These are phyloP conservation scores for Hassar affinis DNA, from an alignment of 2,113 vertebrate species.

Conservation along the genomic window DNA sequence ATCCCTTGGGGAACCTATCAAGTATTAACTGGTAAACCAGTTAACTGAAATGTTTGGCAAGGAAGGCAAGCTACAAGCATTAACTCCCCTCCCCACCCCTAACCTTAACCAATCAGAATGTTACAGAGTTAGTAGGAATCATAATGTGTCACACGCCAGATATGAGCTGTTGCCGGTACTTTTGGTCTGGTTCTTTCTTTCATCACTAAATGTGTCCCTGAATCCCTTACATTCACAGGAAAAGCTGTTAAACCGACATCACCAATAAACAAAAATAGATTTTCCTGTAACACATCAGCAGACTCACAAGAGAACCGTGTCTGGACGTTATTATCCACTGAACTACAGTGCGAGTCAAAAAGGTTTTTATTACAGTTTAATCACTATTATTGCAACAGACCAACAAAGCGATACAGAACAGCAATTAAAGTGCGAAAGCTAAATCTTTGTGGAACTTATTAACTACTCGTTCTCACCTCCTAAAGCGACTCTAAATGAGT, in stretches of 20 bases:
- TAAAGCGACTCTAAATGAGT: too few species aligned
- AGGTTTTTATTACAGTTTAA: conserved; percentile 15
- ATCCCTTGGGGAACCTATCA: too few species aligned
- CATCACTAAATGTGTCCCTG: neutral
- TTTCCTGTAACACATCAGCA: neutral
- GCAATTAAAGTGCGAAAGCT: neutral
- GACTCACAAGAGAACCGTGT: neutral
- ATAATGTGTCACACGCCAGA: neutral
- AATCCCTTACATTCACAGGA: neutral
- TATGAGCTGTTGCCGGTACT: neutral
- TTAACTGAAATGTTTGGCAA: too few species aligned
- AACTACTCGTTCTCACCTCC: neutral
- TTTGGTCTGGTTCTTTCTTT: neutral
- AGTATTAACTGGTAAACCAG: too few species aligned
- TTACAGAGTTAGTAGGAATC: neutral
- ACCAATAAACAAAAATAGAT: neutral
- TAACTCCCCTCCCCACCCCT: neutral
- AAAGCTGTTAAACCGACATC: neutral
- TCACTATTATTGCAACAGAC: neutral
- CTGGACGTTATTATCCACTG: too few species aligned
- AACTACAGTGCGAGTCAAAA: neutral
- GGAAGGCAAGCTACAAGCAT: too few species aligned
- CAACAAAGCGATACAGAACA: neutral
- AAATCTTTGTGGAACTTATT: conserved; percentile 12
- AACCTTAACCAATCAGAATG: neutral